These are phyloP conservation scores for Cosmopolites sordidus DNA, from an alignment of 2,888 invertebrate species.

Conservation along the genomic window DNA sequence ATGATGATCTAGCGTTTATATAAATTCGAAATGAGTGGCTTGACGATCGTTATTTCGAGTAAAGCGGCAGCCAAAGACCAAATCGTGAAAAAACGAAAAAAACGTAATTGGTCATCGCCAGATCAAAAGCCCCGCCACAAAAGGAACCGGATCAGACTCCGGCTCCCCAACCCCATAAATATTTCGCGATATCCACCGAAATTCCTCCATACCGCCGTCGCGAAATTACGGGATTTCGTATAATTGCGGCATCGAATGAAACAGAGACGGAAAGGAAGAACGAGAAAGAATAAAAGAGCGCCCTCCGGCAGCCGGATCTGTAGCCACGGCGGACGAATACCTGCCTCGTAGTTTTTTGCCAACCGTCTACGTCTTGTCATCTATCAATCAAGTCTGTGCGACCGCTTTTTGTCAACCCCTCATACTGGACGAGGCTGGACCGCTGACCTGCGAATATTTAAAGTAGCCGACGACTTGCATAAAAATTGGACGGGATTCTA, in stretches of 20 bases:
- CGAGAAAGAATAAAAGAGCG: not conserved
- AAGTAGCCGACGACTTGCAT: slow-evolving; percentile 41
- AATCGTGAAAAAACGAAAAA: not conserved
- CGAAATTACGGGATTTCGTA: slow-evolving; percentile 28
- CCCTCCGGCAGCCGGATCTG: not conserved
- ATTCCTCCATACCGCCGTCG: slow-evolving; percentile 24
- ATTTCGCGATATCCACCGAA: slow-evolving; percentile 11
- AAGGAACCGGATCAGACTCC: no score
- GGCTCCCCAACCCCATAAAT: slow-evolving; percentile 1
- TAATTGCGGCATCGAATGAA: slow-evolving; percentile 20
- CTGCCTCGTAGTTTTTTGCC: slow-evolving; percentile 39
- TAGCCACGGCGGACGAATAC: not conserved
- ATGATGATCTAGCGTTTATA: no score
- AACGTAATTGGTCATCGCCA: not conserved
- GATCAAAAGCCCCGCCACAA: not conserved
- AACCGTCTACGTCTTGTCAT: slow-evolving; percentile 48
- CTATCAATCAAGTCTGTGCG: slow-evolving; percentile 50
- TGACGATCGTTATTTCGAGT: no score
- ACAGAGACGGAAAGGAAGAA: not conserved
- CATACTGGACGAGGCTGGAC: slow-evolving; percentile 46
- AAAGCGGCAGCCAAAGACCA: no score
- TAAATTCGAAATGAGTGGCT: no score
- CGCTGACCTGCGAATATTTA: slow-evolving; percentile 44
- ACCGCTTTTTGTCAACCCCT: slow-evolving; percentile 50
- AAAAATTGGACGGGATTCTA: slow-evolving; percentile 33